Conservation (phyloP, 2,888 invertebrate species). For the Pollenia angustigena region DNA sequence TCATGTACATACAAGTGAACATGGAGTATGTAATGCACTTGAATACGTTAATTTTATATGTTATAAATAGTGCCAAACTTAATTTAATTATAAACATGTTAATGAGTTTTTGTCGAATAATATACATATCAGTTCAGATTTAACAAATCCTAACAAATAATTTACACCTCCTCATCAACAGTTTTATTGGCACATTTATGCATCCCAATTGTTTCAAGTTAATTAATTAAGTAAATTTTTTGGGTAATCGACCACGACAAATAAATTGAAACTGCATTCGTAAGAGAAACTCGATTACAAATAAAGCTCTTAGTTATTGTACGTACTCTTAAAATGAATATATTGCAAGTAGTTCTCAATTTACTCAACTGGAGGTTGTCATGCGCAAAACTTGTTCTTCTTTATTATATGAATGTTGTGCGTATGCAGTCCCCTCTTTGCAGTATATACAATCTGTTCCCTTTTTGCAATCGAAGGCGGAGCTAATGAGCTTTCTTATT, state of each 20-base stretch:
- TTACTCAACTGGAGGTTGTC: slow-evolving; percentile 76
- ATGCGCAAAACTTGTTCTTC: slow-evolving; percentile 81
- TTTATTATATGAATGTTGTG: slow-evolving; percentile 67
- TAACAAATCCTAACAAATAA: no score
- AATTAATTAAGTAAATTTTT: slow-evolving; percentile 9
- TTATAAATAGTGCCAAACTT: background rate
- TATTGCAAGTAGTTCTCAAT: slow-evolving; percentile 37
- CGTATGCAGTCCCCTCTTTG: slow-evolving; percentile 76
- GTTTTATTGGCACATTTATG: no score
- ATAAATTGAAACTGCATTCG: background rate
- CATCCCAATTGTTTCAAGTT: background rate
- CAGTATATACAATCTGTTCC: slow-evolving; percentile 54
- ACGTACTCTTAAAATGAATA: slow-evolving; percentile 20
- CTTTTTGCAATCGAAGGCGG: slow-evolving; percentile 77
- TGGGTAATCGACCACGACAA: background rate
- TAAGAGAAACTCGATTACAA: slow-evolving; percentile 16
- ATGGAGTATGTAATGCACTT: no score
- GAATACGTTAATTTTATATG: no score
- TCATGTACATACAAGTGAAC: no score
- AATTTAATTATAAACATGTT: background rate
- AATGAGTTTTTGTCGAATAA: no score
- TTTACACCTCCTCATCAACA: no score
- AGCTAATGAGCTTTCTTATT: slow-evolving; percentile 75
- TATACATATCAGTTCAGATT: no score
- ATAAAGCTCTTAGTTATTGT: background rate